These are phyloP conservation scores for Pseudopleuronectes americanus DNA, from an alignment of 2,797 vertebrate species.

Conservation along the genomic window DNA sequence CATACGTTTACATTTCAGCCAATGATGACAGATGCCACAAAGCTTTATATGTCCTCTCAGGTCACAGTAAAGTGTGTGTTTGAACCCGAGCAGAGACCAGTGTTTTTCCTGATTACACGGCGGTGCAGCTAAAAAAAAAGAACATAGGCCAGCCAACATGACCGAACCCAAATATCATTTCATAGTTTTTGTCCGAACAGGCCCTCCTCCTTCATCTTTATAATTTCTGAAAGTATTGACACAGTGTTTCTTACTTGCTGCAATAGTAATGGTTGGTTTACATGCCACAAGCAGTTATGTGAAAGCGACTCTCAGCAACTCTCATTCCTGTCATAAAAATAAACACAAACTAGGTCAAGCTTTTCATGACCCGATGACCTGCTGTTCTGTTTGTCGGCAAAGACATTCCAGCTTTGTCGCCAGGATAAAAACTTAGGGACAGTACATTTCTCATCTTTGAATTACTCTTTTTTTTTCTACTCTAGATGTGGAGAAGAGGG, in stretches of 20 bases:
- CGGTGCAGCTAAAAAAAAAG: no score
- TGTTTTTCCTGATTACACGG: no score
- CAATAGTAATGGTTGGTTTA: neutral
- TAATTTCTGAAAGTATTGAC: neutral
- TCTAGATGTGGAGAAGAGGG: constrained; percentile 93
- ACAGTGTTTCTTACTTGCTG: neutral
- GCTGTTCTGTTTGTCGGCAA: neutral
- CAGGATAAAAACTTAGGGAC: neutral
- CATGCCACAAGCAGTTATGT: neutral
- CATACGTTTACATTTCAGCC: neutral
- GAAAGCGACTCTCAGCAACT: constrained; percentile 2
- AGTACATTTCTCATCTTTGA: neutral
- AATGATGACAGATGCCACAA: no score
- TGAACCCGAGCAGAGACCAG: no score
- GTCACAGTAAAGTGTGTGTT: neutral
- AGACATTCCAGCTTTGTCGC: neutral
- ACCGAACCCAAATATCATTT: no score
- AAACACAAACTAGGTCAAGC: constrained; percentile 13
- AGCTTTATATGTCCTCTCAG: neutral
- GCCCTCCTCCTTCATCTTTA: no score
- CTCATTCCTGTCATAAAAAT: constrained; percentile 21
- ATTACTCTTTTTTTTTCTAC: constrained; percentile 33
- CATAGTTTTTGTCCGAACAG: no score
- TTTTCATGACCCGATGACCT: constrained; percentile 7
- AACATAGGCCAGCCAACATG: no score